A percentile compares a stretch with the other conserved stretches of the same genome.
Evolutionary conservation across 2,113 vertebrate genomes (phyloP).

Genomic region (Terrapene triunguis): DNA sequence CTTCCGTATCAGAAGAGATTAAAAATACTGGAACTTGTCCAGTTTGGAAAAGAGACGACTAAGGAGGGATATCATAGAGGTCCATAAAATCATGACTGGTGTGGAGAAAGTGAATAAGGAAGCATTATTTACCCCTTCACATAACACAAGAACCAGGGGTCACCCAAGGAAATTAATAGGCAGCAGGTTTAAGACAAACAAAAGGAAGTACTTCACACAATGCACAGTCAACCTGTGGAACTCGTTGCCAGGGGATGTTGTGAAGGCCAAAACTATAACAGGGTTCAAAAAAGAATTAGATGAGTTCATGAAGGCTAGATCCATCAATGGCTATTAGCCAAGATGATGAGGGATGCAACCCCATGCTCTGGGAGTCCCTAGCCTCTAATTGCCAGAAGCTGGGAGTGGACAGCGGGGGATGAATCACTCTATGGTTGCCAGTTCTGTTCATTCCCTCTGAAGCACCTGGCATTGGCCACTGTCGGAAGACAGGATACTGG

Average conservation of each 20-base stretch:
- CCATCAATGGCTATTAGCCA: background rate
- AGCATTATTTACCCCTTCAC: background rate
- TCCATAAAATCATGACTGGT: background rate
- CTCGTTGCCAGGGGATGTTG: background rate
- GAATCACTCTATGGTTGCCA: background rate
- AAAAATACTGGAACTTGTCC: background rate
- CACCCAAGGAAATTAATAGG: background rate
- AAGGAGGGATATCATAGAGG: background rate
- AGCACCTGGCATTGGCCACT: background rate
- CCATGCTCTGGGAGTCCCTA: background rate
- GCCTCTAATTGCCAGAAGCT: background rate
- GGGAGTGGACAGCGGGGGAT: background rate
- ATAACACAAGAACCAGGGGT: background rate
- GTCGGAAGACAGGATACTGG: background rate
- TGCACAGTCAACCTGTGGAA: background rate
- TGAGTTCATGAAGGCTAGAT: background rate
- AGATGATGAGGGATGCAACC: background rate
- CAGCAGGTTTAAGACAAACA: background rate
- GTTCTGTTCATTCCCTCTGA: background rate
- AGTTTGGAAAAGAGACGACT: background rate
- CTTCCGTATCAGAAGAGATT: background rate
- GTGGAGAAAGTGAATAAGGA: background rate
- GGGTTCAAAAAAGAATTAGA: background rate
- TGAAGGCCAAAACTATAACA: background rate
- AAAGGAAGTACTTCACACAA: background rate